Conservation (phyloP, 2,797 vertebrate species). For the Sarcophilus harrisii region DNA sequence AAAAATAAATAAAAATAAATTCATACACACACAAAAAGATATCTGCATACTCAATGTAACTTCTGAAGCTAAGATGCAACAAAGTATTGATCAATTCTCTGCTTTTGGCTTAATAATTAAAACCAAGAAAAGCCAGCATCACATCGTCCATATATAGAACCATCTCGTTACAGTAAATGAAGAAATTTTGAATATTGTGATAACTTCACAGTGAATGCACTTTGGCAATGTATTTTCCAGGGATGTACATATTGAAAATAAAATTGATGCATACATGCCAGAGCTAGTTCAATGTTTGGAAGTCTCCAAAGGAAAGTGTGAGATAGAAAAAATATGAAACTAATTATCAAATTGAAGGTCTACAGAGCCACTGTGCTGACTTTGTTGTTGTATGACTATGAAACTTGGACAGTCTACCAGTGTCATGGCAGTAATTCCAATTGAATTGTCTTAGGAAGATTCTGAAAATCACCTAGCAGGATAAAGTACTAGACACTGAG, state of each 20-base stretch:
- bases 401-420: neutral
- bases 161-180: neutral
- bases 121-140: neutral
- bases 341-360: neutral
- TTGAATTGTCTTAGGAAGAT: neutral
- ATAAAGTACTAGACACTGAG: neutral
- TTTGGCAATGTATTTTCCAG: neutral
- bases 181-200: neutral
- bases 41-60: neutral
- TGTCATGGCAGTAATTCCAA: neutral
- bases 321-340: neutral
- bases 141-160: neutral
- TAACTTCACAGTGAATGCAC: too few species aligned
- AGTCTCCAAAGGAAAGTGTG: neutral
- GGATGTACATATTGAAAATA: neutral
- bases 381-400: neutral
- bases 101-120: neutral
- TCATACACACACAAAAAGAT: too few species aligned
- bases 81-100: neutral
- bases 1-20: too few species aligned
- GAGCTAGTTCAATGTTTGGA: neutral
- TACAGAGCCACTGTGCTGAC: neutral
- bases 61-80: neutral
- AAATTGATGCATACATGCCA: neutral
- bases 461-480: neutral